Conservation (phyloP, 2,113 vertebrate genomes). For the Neoarius graeffei region DNA sequence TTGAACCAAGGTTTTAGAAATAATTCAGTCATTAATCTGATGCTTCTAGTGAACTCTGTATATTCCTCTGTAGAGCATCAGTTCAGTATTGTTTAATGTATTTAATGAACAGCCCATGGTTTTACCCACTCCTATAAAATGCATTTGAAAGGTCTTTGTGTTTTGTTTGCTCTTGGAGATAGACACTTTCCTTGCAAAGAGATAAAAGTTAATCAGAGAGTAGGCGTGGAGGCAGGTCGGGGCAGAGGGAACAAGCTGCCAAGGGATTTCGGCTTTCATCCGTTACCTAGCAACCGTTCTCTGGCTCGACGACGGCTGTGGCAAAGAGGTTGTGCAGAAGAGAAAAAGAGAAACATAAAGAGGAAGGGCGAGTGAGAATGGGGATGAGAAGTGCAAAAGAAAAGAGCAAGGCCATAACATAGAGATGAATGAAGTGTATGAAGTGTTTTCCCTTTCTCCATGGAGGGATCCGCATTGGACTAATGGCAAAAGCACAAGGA, state of each 20-base stretch:
- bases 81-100: not conserved
- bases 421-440: constrained; percentile 9
- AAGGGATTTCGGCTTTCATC: constrained; percentile 78
- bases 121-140: not conserved
- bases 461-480: not conserved
- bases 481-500: constrained; percentile 32
- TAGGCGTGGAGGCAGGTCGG: constrained; percentile 62
- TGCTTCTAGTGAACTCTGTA: not conserved
- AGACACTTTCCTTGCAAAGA: constrained; percentile 40
- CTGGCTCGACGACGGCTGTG: constrained; percentile 61
- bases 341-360: constrained; percentile 40
- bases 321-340: constrained; percentile 28
- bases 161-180: constrained; percentile 26
- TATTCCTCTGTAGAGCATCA: not conserved
- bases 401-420: constrained; percentile 25
- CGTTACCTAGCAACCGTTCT: constrained; percentile 77
- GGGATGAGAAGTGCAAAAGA: constrained; percentile 19
- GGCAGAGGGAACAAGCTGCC: constrained; percentile 67
- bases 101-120: constrained; percentile 2
- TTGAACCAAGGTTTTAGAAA: not conserved
- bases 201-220: constrained; percentile 54
- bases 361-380: constrained; percentile 13
- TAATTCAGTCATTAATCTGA: not conserved
- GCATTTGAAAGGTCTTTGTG: constrained; percentile 15
- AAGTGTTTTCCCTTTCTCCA: not conserved